Evolutionary conservation across 2,797 vertebrate genomes (phyloP).

Genomic region (Arrhamphus sclerolepis): DNA sequence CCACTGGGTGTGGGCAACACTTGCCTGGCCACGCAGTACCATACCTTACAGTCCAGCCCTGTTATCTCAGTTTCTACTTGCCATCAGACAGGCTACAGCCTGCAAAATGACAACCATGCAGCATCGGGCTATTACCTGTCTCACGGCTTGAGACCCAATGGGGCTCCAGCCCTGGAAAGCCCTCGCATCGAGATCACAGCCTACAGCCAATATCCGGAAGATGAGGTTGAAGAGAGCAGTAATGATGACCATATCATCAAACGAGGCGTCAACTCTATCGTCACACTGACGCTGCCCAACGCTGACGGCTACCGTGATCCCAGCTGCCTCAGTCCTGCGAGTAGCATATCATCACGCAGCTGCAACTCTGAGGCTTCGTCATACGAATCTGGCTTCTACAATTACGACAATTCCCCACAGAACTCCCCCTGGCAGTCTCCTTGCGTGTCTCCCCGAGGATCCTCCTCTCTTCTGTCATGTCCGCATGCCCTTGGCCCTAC

Average conservation of each 20-base stretch:
- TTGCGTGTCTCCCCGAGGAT: slow-evolving; percentile 93
- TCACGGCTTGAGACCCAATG: slow-evolving; percentile 84
- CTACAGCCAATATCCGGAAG: slow-evolving; percentile 92
- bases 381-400: slow-evolving; percentile 94
- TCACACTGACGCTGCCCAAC: slow-evolving; percentile 91
- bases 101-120: slow-evolving; percentile 81
- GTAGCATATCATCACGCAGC: slow-evolving; percentile 96
- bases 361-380: slow-evolving; percentile 97
- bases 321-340: slow-evolving; percentile 93
- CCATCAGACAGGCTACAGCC: slow-evolving; percentile 85
- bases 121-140: slow-evolving; percentile 86
- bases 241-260: slow-evolving; percentile 76
- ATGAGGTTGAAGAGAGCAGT: slow-evolving; percentile 85
- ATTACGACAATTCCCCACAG: slow-evolving; percentile 92
- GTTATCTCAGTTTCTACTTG: slow-evolving; percentile 86
- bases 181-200: slow-evolving; percentile 98
- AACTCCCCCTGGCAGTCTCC: slow-evolving; percentile 98
- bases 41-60: slow-evolving; percentile 88
- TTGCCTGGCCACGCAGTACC: slow-evolving; percentile 88
- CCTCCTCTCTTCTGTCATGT: slow-evolving; percentile 74
- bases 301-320: slow-evolving; percentile 95
- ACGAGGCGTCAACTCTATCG: slow-evolving; percentile 87
- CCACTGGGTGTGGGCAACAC: slow-evolving; percentile 86
- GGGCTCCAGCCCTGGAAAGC: slow-evolving; percentile 90
- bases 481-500: slow-evolving; percentile 83